phyloP scores from a whole-genome alignment of 64 coral and sea anemone genomes.

The Acropora yongei region DNA sequence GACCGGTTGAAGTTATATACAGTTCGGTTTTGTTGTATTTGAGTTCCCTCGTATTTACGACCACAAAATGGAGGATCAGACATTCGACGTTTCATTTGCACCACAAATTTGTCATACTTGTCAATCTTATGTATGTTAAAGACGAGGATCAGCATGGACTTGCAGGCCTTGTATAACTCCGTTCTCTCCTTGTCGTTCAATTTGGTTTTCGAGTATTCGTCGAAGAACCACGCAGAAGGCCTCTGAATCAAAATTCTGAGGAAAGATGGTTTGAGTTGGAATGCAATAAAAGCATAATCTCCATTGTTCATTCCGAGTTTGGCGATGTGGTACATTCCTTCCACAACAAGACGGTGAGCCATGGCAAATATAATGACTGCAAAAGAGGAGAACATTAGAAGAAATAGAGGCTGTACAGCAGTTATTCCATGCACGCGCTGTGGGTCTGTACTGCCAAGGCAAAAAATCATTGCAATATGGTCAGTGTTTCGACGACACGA shows the following conservation, averaged over 20 bases:
- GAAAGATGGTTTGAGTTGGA: constrained; percentile 60
- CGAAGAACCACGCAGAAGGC: constrained; percentile 35
- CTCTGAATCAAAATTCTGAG: not conserved
- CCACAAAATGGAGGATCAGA: constrained; percentile 85
- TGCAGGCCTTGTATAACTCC: constrained; percentile 41
- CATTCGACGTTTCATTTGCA: constrained; percentile 66
- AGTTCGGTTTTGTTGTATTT: not conserved
- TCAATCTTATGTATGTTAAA: constrained; percentile 54
- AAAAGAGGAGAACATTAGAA: not conserved
- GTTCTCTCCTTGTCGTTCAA: constrained; percentile 36
- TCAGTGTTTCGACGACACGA: too few species aligned
- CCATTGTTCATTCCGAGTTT: constrained; percentile 85
- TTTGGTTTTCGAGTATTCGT: not conserved
- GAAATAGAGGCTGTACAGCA: too few species aligned
- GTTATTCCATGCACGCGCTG: too few species aligned
- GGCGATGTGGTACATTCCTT: constrained; percentile 72
- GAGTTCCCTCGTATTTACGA: constrained; percentile 29
- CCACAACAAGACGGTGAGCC: constrained; percentile 55
- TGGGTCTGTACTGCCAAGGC: too few species aligned
- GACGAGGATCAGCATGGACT: constrained; percentile 60
- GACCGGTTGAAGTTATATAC: not conserved
- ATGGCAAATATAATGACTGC: constrained; percentile 87
- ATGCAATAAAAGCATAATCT: constrained; percentile 79
- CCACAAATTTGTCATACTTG: constrained; percentile 61
- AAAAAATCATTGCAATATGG: too few species aligned